A percentile compares a stretch with the other conserved stretches of the same genome.
phyloP scores from a whole-genome alignment of 2,113 vertebrate species.

The Xyliphius kryptos region DNA sequence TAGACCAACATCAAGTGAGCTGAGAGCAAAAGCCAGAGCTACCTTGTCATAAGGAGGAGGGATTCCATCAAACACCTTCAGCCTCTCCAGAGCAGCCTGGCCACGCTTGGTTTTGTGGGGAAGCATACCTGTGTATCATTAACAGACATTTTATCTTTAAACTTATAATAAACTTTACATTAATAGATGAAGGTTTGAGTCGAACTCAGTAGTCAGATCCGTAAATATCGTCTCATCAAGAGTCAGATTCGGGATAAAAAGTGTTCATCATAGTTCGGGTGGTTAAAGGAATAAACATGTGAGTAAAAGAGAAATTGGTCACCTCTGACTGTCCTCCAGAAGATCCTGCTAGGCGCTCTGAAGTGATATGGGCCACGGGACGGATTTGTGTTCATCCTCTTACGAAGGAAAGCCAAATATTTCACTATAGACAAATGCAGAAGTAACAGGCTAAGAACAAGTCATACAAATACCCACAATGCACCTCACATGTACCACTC shows the following conservation, averaged over 20 bases:
- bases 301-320: too few species aligned
- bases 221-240: conserved; percentile 58
- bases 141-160: too few species aligned
- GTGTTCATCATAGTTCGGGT: conserved; percentile 58
- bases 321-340: conserved; percentile 90
- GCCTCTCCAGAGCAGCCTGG: conserved; percentile 81
- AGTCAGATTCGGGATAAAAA: conserved; percentile 66
- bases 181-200: too few species aligned
- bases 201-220: conserved; percentile 76
- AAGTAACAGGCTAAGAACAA: too few species aligned
- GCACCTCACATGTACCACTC: too few species aligned
- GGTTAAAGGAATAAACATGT: conserved; percentile 6
- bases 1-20: too few species aligned
- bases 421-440: too few species aligned
- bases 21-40: too few species aligned
- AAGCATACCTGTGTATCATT: too few species aligned
- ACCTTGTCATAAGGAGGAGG: conserved; percentile 89
- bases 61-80: conserved; percentile 89
- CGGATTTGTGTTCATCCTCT: conserved; percentile 92
- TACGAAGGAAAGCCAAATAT: conserved; percentile 85
- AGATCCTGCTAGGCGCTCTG: conserved; percentile 87
- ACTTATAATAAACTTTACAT: too few species aligned
- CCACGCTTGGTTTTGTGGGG: conserved; percentile 91
- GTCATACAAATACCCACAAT: too few species aligned
- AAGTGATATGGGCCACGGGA: conserved; percentile 87